Evolutionary conservation across 2,888 invertebrate genomes (phyloP).

Genomic region (Pilophorus perplexus): DNA sequence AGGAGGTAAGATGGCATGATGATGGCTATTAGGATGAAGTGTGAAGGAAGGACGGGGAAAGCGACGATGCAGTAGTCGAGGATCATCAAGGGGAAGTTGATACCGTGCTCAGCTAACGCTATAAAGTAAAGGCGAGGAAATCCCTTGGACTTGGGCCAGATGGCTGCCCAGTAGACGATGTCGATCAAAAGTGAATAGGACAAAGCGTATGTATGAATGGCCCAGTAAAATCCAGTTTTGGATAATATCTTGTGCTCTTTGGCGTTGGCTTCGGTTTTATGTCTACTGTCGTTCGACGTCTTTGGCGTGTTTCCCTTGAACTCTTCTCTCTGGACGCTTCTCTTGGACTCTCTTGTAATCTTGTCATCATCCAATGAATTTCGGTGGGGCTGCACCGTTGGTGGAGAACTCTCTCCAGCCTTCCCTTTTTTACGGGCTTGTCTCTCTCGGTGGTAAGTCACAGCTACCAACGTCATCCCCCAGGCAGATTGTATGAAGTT

Average conservation of each 20-base stretch:
- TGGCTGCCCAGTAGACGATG: neutral
- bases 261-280: no score
- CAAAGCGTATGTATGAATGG: neutral
- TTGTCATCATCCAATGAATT: no score
- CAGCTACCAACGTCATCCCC: no score
- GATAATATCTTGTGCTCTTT: neutral
- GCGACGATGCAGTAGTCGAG: neutral
- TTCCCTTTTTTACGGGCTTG: no score
- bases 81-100: neutral
- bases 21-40: neutral
- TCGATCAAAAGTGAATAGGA: neutral
- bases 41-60: neutral
- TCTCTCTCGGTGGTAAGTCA: no score
- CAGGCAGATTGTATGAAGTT: no score
- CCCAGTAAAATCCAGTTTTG: neutral
- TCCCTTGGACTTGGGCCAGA: neutral
- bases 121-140: neutral
- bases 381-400: no score
- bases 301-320: no score
- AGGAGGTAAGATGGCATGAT: neutral
- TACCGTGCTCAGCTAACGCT: neutral
- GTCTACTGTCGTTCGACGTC: no score
- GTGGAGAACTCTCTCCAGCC: no score
- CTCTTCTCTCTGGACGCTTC: no score
- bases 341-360: no score